These are phyloP conservation scores for Leptinotarsa peninsularis DNA, from an alignment of 2,888 invertebrate genomes.

Conservation along the genomic window DNA sequence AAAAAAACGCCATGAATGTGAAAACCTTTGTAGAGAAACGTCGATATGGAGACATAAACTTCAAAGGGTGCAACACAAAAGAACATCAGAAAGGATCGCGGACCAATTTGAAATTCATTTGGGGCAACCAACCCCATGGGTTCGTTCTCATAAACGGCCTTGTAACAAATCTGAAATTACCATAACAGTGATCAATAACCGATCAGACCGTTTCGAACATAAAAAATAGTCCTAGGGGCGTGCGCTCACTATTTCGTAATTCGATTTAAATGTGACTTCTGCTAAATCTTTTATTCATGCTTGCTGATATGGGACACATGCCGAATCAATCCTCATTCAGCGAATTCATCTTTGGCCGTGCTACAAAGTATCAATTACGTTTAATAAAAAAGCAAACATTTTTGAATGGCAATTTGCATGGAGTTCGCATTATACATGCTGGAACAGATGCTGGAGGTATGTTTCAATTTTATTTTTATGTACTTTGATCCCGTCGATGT, in stretches of 20 bases:
- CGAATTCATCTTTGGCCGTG: slow-evolving; percentile 33
- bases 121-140: slow-evolving; percentile 59
- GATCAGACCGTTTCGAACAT: slow-evolving; percentile 60
- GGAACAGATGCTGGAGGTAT: slow-evolving; percentile 28
- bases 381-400: slow-evolving; percentile 33
- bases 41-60: slow-evolving; percentile 55
- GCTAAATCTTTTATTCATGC: slow-evolving; percentile 59
- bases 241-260: slow-evolving; percentile 59
- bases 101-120: slow-evolving; percentile 65
- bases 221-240: slow-evolving; percentile 60
- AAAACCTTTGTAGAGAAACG: slow-evolving; percentile 56
- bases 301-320: slow-evolving; percentile 57
- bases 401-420: slow-evolving; percentile 34
- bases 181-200: slow-evolving; percentile 62
- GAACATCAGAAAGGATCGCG: slow-evolving; percentile 56
- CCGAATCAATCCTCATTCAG: slow-evolving; percentile 38
- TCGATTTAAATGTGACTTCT: slow-evolving; percentile 61
- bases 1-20: slow-evolving; percentile 55
- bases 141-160: slow-evolving; percentile 64
- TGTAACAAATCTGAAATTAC: slow-evolving; percentile 64
- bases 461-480: slow-evolving; percentile 15
- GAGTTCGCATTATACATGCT: slow-evolving; percentile 33
- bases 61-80: slow-evolving; percentile 51
- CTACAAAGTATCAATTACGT: slow-evolving; percentile 53
- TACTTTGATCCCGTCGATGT: slow-evolving; percentile 16